Conservation (phyloP, 2,113 vertebrate genomes). For the Synodontis membranacea region DNA sequence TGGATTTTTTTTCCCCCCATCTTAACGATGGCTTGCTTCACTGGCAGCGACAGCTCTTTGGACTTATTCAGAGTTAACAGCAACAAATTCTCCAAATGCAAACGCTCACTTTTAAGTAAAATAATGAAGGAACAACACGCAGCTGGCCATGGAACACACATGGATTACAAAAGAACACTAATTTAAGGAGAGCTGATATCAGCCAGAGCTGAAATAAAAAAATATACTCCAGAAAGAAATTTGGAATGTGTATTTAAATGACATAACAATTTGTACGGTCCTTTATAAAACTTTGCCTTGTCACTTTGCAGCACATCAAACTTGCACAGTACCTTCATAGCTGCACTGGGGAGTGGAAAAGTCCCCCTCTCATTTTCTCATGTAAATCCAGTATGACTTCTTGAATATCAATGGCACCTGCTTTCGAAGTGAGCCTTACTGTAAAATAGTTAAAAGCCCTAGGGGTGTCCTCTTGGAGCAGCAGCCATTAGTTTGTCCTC, state of each 20-base stretch:
- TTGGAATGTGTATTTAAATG: slow-evolving; percentile 1
- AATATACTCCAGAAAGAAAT: not conserved
- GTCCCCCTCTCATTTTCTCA: slow-evolving; percentile 36
- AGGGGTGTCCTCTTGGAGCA: slow-evolving; percentile 37
- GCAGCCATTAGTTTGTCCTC: slow-evolving; percentile 41
- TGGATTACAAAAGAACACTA: not conserved
- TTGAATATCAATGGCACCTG: slow-evolving; percentile 50
- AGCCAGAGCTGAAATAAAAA: not conserved
- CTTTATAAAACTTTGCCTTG: slow-evolving; percentile 9
- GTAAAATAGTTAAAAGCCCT: slow-evolving; percentile 48
- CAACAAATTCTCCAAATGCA: no score
- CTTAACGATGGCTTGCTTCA: no score
- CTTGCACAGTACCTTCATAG: not conserved
- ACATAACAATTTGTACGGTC: not conserved
- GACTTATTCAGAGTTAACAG: no score
- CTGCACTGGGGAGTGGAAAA: slow-evolving; percentile 17
- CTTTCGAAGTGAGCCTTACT: slow-evolving; percentile 34
- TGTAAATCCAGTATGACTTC: slow-evolving; percentile 31
- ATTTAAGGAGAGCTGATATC: slow-evolving; percentile 13
- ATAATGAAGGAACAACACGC: no score
- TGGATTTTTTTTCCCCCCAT: not conserved
- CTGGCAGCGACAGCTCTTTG: no score
- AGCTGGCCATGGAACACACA: no score
- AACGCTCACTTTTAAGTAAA: no score
- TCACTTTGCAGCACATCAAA: slow-evolving; percentile 18